Percentiles rank a stretch among this genome's conserved stretches.
Conservation (phyloP, 2,797 vertebrate species). For the Silurus lanzhouensis region DNA sequence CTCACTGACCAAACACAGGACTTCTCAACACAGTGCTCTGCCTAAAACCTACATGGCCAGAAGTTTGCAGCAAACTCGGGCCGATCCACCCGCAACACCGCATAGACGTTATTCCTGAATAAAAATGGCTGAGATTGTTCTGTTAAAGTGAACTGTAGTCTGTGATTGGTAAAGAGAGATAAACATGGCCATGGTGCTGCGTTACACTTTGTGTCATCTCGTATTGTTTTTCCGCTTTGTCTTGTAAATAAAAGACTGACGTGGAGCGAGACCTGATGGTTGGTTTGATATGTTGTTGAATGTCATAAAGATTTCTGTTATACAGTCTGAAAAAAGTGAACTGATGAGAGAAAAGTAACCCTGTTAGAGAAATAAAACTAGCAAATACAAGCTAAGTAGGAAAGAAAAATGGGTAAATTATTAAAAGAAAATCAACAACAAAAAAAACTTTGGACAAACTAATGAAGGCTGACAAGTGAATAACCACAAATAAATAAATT, state of each 20-base stretch:
- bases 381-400: neutral
- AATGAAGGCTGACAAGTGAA: neutral
- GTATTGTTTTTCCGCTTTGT: neutral
- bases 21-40: constrained; percentile 31
- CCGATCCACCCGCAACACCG: neutral
- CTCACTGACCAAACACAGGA: constrained; percentile 1
- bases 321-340: neutral
- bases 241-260: constrained; percentile 6
- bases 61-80: neutral
- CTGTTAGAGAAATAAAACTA: neutral
- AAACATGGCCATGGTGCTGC: neutral
- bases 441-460: too few species aligned
- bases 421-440: too few species aligned
- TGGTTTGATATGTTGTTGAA: neutral
- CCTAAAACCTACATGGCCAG: constrained; percentile 21
- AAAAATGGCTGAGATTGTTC: neutral
- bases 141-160: neutral
- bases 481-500: too few species aligned
- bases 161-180: neutral
- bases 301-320: neutral
- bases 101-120: neutral
- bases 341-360: neutral
- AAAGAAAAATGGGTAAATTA: neutral
- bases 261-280: too few species aligned
- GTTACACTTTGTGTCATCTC: neutral